These are phyloP conservation scores for Malurus alboscapulatus DNA, from an alignment of 2,113 vertebrate species.

Conservation along the genomic window DNA sequence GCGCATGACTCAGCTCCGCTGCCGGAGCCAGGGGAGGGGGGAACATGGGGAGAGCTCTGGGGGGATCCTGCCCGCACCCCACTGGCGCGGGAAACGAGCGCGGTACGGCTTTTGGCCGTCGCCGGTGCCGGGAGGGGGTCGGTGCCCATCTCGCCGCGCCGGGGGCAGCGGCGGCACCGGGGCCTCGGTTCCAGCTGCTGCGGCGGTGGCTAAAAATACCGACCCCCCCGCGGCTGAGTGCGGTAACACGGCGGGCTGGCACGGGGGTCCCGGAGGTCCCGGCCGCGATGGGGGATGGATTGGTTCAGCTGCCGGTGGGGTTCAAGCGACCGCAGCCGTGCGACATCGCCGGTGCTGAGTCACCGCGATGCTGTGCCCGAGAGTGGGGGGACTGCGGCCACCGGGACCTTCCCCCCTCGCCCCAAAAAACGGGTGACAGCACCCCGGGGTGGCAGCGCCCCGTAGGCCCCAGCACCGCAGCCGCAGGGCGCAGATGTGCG, in stretches of 20 bases:
- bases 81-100: background rate
- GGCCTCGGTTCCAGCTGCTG: background rate
- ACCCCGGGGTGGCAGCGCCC: background rate
- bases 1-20: slow-evolving; percentile 41
- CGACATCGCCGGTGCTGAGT: slow-evolving; percentile 6
- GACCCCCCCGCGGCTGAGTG: background rate
- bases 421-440: background rate
- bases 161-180: background rate
- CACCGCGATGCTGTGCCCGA: background rate
- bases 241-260: accelerated
- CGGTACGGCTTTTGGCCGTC: background rate
- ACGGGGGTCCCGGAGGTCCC: background rate
- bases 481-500: background rate
- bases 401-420: background rate
- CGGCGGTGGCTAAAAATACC: background rate
- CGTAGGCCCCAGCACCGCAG: accelerated
- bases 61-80: background rate
- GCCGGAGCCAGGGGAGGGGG: background rate
- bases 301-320: background rate
- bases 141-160: background rate
- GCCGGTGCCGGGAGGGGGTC: background rate
- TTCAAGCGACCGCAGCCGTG: background rate
- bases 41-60: background rate
- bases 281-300: accelerated
- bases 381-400: background rate